Base-by-base conservation (phyloP, 1,140 invertebrate genomes). In the Lamellibrachia luymesi region DNA sequence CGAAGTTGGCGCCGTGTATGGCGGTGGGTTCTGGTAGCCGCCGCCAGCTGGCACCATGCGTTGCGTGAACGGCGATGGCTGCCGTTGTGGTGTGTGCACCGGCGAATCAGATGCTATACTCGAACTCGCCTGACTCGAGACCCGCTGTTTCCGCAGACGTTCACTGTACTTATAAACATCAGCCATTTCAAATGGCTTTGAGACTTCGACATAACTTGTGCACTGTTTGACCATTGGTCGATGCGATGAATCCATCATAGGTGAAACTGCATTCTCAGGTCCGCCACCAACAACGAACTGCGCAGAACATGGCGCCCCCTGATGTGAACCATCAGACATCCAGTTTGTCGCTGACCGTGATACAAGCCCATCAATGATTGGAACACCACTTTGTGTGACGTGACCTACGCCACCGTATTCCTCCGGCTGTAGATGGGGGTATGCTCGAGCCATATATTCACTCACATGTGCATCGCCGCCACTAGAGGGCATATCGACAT, bases 151-250 rank as follows among this genome's bases (percentile, higher is more conserved):
- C 49, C 98, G 97, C 96, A 98, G 98, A 95, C 98, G 98, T 51
- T 98, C 98, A 92, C 98, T 99, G 95, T 99, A 99, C 96, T 99
- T 99, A 96, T 99, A 99, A 96, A 99, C 99, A 96, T 99, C 98
- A 0, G 98, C 98, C 98, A 99, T 98, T 97, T 99, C 98, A 96
- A 99, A 99, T 22, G 98, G 98, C 96, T 99, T 99, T 0, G 98
- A 98, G 56, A 98, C 98, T 97, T 99, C 98, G 94, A 98, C 97
- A 95, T 99, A 99, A 52, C 89, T 92, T 51, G 90, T 91, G 91
- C 92, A 50, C n/a, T 93, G 91, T 17, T 49, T 93, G 52, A 90
- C 89, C 38, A n/a, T 64, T 56, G 51, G 2, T 7, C 27, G 52
- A 52, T 51, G 50, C 17, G 50, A 52, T 51, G 91, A 91, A 50